Evolutionary conservation across 1,140 invertebrate species (phyloP).

Genomic region (Aricia agestis): DNA sequence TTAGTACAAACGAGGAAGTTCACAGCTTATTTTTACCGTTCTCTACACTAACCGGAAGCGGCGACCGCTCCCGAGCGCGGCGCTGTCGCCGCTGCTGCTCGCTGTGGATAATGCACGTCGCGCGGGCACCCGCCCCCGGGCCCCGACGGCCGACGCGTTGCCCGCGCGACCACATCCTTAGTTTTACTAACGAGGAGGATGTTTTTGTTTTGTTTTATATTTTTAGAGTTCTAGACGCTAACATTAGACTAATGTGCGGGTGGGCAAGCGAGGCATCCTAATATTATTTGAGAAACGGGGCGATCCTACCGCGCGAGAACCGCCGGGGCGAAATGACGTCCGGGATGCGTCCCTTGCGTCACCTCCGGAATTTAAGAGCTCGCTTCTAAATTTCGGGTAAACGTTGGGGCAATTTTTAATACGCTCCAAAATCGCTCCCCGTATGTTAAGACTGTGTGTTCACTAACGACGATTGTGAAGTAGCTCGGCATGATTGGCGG

Average conservation of each 20-base stretch:
- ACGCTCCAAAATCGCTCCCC: constrained; percentile 4
- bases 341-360: background rate
- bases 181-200: constrained; percentile 1
- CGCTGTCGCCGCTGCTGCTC: background rate
- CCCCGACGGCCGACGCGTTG: background rate
- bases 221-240: constrained; percentile 39
- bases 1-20: constrained; percentile 21
- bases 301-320: too few relatives aligned
- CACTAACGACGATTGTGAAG: constrained; percentile 24
- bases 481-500: constrained; percentile 13
- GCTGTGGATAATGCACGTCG: background rate
- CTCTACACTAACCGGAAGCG: background rate
- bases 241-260: constrained; percentile 32
- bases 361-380: constrained; percentile 11
- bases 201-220: constrained; percentile 32
- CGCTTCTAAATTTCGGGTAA: constrained; percentile 8
- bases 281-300: too few relatives aligned
- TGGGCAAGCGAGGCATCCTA: constrained; percentile 16
- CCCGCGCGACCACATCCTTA: constrained; percentile 9
- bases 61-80: background rate
- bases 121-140: background rate
- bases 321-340: background rate
- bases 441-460: constrained; percentile 25
- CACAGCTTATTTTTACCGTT: constrained; percentile 24
- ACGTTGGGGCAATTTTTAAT: constrained; percentile 4